Base-by-base conservation (phyloP, 2,888 invertebrate genomes). In the Luffia ferchaultella region DNA sequence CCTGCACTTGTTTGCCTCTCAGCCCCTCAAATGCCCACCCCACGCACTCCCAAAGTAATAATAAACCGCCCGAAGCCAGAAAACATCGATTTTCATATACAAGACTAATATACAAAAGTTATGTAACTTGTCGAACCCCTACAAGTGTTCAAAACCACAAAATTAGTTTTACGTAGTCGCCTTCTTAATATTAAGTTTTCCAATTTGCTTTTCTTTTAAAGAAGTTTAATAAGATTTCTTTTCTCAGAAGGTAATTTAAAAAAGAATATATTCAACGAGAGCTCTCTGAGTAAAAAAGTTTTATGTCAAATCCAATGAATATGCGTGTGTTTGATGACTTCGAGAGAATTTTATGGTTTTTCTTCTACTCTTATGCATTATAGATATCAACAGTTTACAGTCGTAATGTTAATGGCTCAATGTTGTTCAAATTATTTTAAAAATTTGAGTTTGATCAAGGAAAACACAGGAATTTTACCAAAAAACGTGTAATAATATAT, bases 1-100 rank as follows among this genome's bases (percentile, higher is more conserved):
- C 62, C 62, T 62, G 70, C 70, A 75, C 70, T 79, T 80, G 78
- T 80, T 76, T 77, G 71, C 78, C 65, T 69, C 64, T 55, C 67
- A 58, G 72, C 76, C 79, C 80, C 69, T 68, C 62, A 20, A 42
- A 20, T 49, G 49, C 42, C 62, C 59, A 57, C 58, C 45, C 60
- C 61, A 65, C 61, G 73, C 76, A 76, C 64, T 73, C 68, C 68
- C 74, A 72, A 75, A 80, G 77, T 79, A 82, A 82, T 79, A 82
- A 79, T 77, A 80, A 76, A 80, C 75, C 70, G 82, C 82, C 82
- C 73, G 79, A 78, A 83, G 82, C 82, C 79, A 79, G 73, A 82
- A 79, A 82, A 80, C 78, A 77, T 76, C 70, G 66, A 79, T 74
- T n/a, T 82, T 76, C 73, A 78, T 78, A 74, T 66, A 77, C 67